Base-by-base conservation (phyloP, 2,113 vertebrate species). In the Aspidoscelis tigris region DNA sequence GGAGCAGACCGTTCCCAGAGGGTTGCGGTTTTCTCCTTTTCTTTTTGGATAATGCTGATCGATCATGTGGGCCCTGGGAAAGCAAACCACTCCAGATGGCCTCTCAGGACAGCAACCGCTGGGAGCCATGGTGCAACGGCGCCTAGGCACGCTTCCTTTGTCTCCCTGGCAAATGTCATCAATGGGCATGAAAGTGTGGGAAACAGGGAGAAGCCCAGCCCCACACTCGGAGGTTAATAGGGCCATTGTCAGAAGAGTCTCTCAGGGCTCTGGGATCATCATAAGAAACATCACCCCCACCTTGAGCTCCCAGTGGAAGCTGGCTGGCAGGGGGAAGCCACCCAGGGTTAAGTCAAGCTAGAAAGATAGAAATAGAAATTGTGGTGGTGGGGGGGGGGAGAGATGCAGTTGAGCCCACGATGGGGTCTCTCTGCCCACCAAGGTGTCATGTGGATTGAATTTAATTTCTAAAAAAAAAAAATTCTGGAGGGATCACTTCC, bases 91-190 rank as follows among this genome's bases (percentile, higher is more conserved):
- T 96, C 96, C 97, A 98, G 97, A 98, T 98, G 97, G 97, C 91
- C 90, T 65, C 88, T 85, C 84, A 88, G 93, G 93, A 90, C 90
- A 88, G 93, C 90, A 93, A 94, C 93, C 94, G 93, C 91, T 80
- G 92, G 90, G 83, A 86, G 66, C 53, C 89, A 93, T 95, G 95
- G 97, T 94, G 94, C 94, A 95, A 96, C 96, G 97, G 97, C 97
- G 97, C 97, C 96, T 96, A 96, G 97, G 97, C 97, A 98, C 97
- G 96, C 97, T 97, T 97, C 97, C 93, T 96, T 97, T 97, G 97
- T 97, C 87, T 88, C 66, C 81, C 82, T 90, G 91, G 87, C 92
- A 84, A 96, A 96, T 94, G 94, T 89, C 93, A 89, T 96, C 94
- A 96, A 96, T 96, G 90, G 96, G 92, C 94, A 82, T 88, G 95